Evolutionary conservation across 2,888 invertebrate genomes (phyloP).

Genomic region (Antitype chi): DNA sequence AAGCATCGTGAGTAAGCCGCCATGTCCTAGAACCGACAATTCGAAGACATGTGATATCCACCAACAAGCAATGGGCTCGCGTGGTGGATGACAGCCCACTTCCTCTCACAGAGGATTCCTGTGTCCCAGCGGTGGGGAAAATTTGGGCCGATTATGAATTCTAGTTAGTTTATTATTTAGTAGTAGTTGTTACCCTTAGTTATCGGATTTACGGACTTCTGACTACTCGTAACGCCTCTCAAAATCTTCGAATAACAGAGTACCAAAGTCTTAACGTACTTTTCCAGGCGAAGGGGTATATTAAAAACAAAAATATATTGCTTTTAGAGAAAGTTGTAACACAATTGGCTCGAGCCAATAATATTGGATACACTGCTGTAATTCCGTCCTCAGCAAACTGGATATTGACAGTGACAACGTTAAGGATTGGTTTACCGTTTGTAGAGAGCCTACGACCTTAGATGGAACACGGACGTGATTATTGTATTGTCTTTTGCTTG

Average conservation of each 20-base stretch:
- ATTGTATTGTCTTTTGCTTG: neutral
- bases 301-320: neutral
- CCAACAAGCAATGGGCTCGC: too few species aligned
- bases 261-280: too few species aligned
- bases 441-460: neutral
- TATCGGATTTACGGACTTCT: neutral
- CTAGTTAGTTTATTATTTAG: too few species aligned
- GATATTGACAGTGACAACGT: neutral
- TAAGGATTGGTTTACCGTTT: conserved; percentile 20
- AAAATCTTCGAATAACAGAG: neutral
- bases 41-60: too few species aligned
- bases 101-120: too few species aligned
- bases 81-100: too few species aligned
- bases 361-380: neutral
- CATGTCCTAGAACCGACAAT: too few species aligned
- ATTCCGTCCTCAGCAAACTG: conserved; percentile 5
- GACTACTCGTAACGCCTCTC: neutral
- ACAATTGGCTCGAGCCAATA: conserved; percentile 27
- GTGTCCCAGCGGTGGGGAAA: too few species aligned
- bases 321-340: conserved; percentile 22
- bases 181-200: too few species aligned
- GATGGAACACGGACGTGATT: conserved; percentile 7
- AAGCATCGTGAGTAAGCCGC: too few species aligned
- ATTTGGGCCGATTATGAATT: too few species aligned
- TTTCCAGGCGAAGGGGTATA: neutral